A percentile compares a stretch with the other conserved stretches of the same genome.
phyloP scores from a whole-genome alignment of 2,113 vertebrate species.

The Carassius auratus region DNA sequence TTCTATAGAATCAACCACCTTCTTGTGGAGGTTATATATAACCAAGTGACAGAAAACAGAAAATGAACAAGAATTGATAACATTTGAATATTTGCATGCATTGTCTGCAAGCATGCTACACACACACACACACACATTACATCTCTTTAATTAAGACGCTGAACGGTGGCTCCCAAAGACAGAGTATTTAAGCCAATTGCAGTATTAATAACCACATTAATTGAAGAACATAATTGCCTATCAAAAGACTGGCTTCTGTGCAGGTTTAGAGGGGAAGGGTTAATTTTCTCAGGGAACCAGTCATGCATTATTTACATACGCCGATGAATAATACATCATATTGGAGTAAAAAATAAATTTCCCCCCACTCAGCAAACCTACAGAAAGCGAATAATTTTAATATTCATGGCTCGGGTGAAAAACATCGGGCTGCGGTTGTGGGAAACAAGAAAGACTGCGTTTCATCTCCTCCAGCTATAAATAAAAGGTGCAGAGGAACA shows the following conservation, averaged over 20 bases:
- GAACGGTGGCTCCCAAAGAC: conserved; percentile 48
- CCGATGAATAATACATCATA: conserved; percentile 91
- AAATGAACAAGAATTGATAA: too few species aligned
- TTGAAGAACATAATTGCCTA: conserved; percentile 58
- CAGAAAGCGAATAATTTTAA: conserved; percentile 85
- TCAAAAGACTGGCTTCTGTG: conserved; percentile 45
- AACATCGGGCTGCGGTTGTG: conserved; percentile 77
- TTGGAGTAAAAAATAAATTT: conserved; percentile 88
- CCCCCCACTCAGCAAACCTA: conserved; percentile 81
- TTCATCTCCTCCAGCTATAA: conserved; percentile 72
- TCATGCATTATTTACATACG: conserved; percentile 87
- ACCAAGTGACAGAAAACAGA: background rate
- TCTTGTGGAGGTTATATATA: background rate
- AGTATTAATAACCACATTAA: conserved; percentile 61
- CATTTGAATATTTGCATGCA: background rate
- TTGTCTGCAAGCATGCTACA: conserved; percentile 1
- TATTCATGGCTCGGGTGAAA: conserved; percentile 81
- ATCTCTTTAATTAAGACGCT: conserved; percentile 60
- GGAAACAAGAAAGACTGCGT: conserved; percentile 74
- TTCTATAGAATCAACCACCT: background rate
- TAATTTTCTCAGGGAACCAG: conserved; percentile 85
- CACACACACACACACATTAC: conserved; percentile 20
- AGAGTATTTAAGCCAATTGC: conserved; percentile 59
- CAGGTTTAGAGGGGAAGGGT: conserved; percentile 73
- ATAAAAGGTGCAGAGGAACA: conserved; percentile 46